Conservation (phyloP, 2,797 vertebrate genomes). For the Naso thynnoides region DNA sequence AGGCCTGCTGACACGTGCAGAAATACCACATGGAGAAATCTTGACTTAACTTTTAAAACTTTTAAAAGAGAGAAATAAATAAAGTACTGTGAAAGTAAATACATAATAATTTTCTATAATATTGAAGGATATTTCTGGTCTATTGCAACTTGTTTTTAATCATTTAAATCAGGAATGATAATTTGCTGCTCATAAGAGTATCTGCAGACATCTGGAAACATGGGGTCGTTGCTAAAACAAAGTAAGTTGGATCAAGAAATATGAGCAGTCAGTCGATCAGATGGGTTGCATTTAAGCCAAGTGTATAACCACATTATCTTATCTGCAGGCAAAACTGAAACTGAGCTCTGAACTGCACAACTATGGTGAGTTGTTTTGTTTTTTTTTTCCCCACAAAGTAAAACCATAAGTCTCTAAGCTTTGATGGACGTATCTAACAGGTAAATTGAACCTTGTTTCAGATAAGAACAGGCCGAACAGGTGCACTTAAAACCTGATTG, state of each 20-base stretch:
- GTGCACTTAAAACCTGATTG: neutral
- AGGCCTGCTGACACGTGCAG: constrained; percentile 21
- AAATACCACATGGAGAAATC: constrained; percentile 31
- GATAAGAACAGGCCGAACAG: no score
- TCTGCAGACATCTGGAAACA: neutral
- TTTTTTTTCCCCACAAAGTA: no score
- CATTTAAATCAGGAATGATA: neutral
- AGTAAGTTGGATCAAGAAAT: neutral
- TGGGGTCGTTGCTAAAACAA: neutral
- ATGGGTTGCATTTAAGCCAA: neutral
- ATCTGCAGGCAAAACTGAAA: neutral
- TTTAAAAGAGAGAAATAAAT: neutral
- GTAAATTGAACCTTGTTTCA: fast-evolving
- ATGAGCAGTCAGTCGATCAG: neutral
- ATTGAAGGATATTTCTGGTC: neutral
- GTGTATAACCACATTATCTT: neutral
- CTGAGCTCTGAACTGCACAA: neutral
- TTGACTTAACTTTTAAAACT: constrained; percentile 13
- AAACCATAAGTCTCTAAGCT: neutral
- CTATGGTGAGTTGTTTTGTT: neutral
- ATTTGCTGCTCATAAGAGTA: neutral
- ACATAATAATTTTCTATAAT: neutral
- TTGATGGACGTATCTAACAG: neutral
- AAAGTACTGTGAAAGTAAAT: neutral
- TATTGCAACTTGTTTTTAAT: neutral